Evolutionary conservation across 2,113 vertebrate species (phyloP).

Genomic region (Hassar affinis): DNA sequence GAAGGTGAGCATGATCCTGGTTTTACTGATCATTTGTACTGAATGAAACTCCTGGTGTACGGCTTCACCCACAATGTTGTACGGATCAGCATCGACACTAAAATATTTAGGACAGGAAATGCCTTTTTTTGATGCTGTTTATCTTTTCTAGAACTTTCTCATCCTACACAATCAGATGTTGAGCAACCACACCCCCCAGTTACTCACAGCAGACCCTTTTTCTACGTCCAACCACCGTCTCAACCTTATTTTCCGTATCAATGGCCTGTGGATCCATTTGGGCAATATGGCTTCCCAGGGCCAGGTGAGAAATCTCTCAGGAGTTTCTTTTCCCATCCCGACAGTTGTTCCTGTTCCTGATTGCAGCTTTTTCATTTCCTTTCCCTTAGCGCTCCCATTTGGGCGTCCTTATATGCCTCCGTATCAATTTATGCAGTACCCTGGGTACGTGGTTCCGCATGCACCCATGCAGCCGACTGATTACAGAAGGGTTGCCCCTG

Average conservation of each 20-base stretch:
- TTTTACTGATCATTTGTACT: background rate
- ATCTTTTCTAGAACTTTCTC: slow-evolving; percentile 47
- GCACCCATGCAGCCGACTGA: slow-evolving; percentile 58
- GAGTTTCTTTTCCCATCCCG: background rate
- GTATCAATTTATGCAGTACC: slow-evolving; percentile 60
- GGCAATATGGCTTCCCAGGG: slow-evolving; percentile 54
- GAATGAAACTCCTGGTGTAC: background rate
- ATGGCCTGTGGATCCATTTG: slow-evolving; percentile 59
- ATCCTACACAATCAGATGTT: slow-evolving; percentile 56
- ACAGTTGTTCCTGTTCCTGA: too few species aligned
- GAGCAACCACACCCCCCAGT: slow-evolving; percentile 54
- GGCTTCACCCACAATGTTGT: background rate
- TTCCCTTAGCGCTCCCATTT: slow-evolving; percentile 44
- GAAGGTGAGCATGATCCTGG: slow-evolving; percentile 50
- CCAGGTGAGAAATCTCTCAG: slow-evolving; percentile 46
- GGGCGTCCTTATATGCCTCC: slow-evolving; percentile 55
- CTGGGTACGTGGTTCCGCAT: slow-evolving; percentile 60
- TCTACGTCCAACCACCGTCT: slow-evolving; percentile 62
- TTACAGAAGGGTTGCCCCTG: slow-evolving; percentile 54
- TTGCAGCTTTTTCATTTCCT: background rate
- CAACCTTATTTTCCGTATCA: slow-evolving; percentile 59
- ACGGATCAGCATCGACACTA: too few species aligned
- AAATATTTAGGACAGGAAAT: background rate
- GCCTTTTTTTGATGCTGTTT: background rate
- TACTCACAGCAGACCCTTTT: slow-evolving; percentile 62